These are phyloP conservation scores for Plectropomus leopardus DNA, from an alignment of 2,113 vertebrate species.

Conservation along the genomic window DNA sequence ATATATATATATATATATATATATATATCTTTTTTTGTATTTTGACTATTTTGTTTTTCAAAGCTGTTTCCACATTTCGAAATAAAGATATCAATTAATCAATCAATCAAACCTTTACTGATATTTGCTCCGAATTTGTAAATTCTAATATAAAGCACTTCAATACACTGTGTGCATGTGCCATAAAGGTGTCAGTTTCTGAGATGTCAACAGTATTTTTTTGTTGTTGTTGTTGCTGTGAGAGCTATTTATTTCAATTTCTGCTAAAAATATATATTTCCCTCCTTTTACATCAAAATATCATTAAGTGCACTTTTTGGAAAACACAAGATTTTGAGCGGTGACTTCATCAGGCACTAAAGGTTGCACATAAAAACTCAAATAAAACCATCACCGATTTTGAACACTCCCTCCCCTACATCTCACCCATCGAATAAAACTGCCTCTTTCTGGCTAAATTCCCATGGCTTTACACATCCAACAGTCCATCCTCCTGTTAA, in stretches of 20 bases:
- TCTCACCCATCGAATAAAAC: constrained; percentile 51
- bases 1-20: no score
- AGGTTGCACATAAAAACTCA: constrained; percentile 44
- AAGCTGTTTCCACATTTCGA: no score
- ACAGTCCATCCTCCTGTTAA: constrained; percentile 8
- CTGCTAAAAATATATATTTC: not conserved
- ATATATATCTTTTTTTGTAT: no score
- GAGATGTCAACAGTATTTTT: not conserved
- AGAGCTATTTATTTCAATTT: not conserved
- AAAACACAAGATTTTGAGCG: constrained; percentile 26
- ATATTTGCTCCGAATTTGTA: no score
- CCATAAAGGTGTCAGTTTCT: not conserved
- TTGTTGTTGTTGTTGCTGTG: not conserved
- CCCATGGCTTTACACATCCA: not conserved
- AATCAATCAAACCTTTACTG: not conserved
- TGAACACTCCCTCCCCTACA: constrained; percentile 20
- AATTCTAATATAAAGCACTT: not conserved
- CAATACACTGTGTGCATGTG: not conserved
- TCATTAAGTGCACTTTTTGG: constrained; percentile 16
- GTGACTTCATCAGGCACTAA: constrained; percentile 56
- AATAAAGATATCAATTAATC: no score
- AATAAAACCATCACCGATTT: constrained; percentile 56
- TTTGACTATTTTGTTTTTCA: no score
- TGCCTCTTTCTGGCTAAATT: constrained; percentile 32
- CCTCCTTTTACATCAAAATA: constrained; percentile 13